Conservation (phyloP, 2,888 invertebrate species). For the Sinelater perroti region DNA sequence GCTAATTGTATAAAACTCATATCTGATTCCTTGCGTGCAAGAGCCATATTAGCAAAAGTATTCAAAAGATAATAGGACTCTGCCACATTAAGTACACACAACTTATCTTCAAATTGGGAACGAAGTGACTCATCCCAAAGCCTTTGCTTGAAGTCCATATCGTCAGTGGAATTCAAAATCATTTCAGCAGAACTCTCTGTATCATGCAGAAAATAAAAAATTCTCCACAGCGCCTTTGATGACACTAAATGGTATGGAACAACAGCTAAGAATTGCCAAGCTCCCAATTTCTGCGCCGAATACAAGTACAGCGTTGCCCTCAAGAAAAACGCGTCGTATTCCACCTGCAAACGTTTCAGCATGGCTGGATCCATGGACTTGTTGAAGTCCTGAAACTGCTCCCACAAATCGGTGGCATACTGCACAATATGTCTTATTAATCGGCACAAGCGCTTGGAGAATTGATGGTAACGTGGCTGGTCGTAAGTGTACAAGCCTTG, state of each 20-base stretch:
- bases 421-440: constrained; percentile 76
- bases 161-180: constrained; percentile 49
- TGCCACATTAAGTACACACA: constrained; percentile 71
- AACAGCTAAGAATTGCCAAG: constrained; percentile 84
- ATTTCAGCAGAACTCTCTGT: constrained; percentile 61
- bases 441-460: constrained; percentile 74
- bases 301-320: constrained; percentile 75
- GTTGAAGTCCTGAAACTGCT: constrained; percentile 61
- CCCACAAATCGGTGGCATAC: constrained; percentile 77
- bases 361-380: constrained; percentile 61
- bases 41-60: constrained; percentile 82
- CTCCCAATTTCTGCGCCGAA: constrained; percentile 74
- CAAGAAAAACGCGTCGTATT: constrained; percentile 78
- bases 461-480: constrained; percentile 71
- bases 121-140: constrained; percentile 62
- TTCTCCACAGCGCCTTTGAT: constrained; percentile 68
- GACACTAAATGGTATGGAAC: constrained; percentile 73
- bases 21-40: constrained; percentile 69
- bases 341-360: constrained; percentile 70
- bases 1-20: constrained; percentile 72
- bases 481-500: constrained; percentile 74
- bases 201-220: constrained; percentile 70
- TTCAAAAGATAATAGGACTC: constrained; percentile 82
- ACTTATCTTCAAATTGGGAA: constrained; percentile 70
- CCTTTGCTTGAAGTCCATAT: constrained; percentile 61